Evolutionary conservation across 30 jellyfish, hydroid and myxozoan species (phyloP), one percentile per base, ranked within the genome.

Genomic region (Hydra vulgaris): DNA sequence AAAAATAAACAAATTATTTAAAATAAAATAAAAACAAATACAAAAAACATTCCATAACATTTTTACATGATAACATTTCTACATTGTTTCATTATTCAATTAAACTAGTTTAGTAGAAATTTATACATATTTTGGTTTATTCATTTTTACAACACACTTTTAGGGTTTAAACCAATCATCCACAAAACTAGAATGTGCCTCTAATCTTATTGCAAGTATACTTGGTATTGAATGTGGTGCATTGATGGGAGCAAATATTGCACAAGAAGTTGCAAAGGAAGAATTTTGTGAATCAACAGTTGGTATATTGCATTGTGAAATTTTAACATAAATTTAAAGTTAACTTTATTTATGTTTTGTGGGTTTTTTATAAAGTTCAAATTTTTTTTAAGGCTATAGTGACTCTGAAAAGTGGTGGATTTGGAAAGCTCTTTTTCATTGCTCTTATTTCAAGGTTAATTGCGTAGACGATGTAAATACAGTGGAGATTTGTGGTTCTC

Each of bases 181-280:
- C 25, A 76, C 66, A 26, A 88, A 87, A 18, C 67, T 92, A 71
- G 89, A 82, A 74, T 86, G 82, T 25, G 84, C 85, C 93, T 86
- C 96, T 24, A 95, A 87, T 17, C 85, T 84, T 15, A 86, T 92
- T 20, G 87, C 79, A 21, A 79, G 82, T n/a, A 66, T 86, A 25
- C 85, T 92, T 4, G 94, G 89, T 12, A 79, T 92, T 0, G 85
- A 84, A 26, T 77, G 92, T 68, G 85, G 96, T 52, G 95, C 87
- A 18, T 86, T 92, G 0, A 86, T 88, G 95, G 98, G 98, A 18
- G 98, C 98, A 18, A 92, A 92, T 77, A 77, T 92, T n/a, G 98
- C 98, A n/a, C 79, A 79, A 18, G 98, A 92, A 80, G 96, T 92
- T 17, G 98, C 98, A 17, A 89, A 74, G 40, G 96, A 81, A 74